Base-by-base conservation (phyloP, 2,797 vertebrate genomes). In the Platalea minor region DNA sequence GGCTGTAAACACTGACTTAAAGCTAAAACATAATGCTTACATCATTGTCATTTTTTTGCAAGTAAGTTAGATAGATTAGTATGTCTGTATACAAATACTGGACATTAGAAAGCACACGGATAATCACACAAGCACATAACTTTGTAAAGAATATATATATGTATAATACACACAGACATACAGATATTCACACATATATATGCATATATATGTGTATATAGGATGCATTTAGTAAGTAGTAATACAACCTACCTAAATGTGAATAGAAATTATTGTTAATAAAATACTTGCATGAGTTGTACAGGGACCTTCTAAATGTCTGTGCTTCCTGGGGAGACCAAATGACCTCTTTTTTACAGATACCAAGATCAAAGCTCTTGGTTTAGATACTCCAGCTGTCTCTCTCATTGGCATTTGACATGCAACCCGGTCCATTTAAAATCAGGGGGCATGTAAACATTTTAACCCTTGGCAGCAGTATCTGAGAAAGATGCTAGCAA, bases 381-480 rank as follows among this genome's bases (percentile, higher is more conserved):
- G 91, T 97, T 97, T 96, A 97, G 97, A 96, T 94, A 95, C 97
- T 96, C 96, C 98, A 98, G 98, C 98, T 98, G 98, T 98, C 97
- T 94, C 96, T 96, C 95, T 89, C 93, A 11, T 96, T 97, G 98
- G 97, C 97, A 98, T 98, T 97, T 97, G 97, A 98, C 98, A 97
- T 97, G 97, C 95, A 96, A 97, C 96, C 94, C 96, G 0, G 96
- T 96, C 94, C 96, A 95, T 97, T 97, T 97, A 96, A 97, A 97
- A 97, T 97, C 96, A 97, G 91, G 96, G 97, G 93, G 97, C 96
- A 97, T 95, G 97, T 97, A 96, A 97, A 97, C 96, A 97, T 98
- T 97, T 97, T 96, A 97, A 97, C 96, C 95, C 96, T 96, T 97
- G 97, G 96, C 97, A 97, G 96, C 94, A 97, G 92, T 85, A 97